phyloP scores from a whole-genome alignment of 2,888 invertebrate species.

The Sisyra terminalis region DNA sequence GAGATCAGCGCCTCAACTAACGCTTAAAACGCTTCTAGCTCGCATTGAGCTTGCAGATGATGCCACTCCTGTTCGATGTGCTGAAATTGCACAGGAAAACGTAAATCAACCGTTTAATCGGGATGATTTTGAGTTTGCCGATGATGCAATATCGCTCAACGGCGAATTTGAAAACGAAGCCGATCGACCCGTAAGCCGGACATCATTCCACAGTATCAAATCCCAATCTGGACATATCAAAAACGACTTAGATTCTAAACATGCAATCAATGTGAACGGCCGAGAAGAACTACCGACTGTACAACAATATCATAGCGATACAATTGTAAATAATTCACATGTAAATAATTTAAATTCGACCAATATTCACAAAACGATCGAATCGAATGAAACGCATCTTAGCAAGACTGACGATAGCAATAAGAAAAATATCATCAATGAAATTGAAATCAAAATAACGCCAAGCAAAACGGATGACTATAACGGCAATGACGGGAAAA shows the following conservation, averaged over 20 bases:
- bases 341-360: constrained; percentile 1
- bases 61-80: constrained; percentile 28
- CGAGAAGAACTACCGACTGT: background rate
- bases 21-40: constrained; percentile 20
- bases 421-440: too few relatives aligned
- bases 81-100: constrained; percentile 10
- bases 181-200: constrained; percentile 21
- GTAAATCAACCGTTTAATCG: constrained; percentile 13
- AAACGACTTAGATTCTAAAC: constrained; percentile 17
- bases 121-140: constrained; percentile 26
- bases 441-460: constrained; percentile 13
- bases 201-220: constrained; percentile 21
- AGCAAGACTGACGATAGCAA: background rate
- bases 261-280: background rate
- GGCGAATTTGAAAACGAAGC: constrained; percentile 18
- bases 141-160: constrained; percentile 26
- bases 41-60: constrained; percentile 35
- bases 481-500: constrained; percentile 24
- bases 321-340: background rate
- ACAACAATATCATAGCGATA: too few relatives aligned
- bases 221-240: constrained; percentile 18
- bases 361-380: background rate
- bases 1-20: constrained; percentile 14
- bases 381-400: background rate
- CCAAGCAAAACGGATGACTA: constrained; percentile 17